Evolutionary conservation across 2,797 vertebrate genomes (phyloP), one percentile per base, ranked within the genome.

Genomic region (Myotis pilosus): DNA sequence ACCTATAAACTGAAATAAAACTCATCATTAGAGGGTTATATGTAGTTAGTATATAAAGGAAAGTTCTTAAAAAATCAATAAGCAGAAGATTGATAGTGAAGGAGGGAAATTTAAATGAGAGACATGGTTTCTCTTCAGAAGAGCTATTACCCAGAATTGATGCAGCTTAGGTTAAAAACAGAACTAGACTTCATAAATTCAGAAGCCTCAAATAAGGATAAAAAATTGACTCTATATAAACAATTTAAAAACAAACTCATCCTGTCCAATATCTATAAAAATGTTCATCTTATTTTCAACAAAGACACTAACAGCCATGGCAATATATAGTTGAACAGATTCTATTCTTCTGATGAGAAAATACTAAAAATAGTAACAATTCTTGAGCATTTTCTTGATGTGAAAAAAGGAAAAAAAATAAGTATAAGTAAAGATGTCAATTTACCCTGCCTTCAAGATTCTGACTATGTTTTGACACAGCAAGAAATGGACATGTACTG

Each of bases 381-480:
- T 36, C 62, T 75, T 1, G 47, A 86, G 15, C 51, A 90, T 75
- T 91, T 93, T 91, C n/a, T 41, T 81, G 38, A 83, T 71, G 44
- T 84, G 76, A 89, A 87, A 75, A 85, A 36, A 15, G 2, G 36
- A 36, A 49, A 88, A 96, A 93, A 79, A 30, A 30, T 87, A 87
- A 44, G 53, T 66, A 60, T 97, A 83, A 22, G 49, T 0, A 17
- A 96, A 30, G 8, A 78, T 96, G 84, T 94, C 75, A 19, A 9
- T 79, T 81, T 94, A 55, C 57, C 78, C 86, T 94, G 47, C 80
- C 68, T 82, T 90, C n/a, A 17, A 96, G 47, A 78, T 23, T 88
- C 28, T 57, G 85, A 93, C 11, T 95, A 93, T 60, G 78, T 78
- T 94, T 91, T 95, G 25, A 91, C 87, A 95, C 3, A 82, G 83